Evolutionary conservation across 2,113 vertebrate species (phyloP).

Genomic region (Dicerorhinus sumatrensis): DNA sequence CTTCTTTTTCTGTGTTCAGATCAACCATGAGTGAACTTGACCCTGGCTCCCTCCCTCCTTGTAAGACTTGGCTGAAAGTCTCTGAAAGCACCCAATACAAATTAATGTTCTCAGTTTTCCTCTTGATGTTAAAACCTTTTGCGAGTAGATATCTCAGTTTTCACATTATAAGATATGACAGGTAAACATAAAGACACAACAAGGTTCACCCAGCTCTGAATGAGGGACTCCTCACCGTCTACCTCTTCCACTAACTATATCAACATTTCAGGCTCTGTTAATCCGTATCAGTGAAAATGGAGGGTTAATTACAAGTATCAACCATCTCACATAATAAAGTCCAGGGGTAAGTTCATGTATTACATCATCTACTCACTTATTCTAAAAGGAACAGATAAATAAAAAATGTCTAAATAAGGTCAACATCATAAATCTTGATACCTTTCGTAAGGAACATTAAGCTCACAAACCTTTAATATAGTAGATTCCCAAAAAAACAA

Average conservation of each 20-base stretch:
- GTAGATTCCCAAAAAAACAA: not conserved
- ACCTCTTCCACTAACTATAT: not conserved
- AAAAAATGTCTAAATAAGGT: slow-evolving; percentile 19
- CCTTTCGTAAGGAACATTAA: not conserved
- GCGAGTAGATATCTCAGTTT: not conserved
- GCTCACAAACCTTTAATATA: not conserved
- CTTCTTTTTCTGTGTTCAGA: not conserved
- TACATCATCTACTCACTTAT: not conserved
- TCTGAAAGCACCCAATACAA: not conserved
- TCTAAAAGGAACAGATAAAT: not conserved
- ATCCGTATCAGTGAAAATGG: not conserved
- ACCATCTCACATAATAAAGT: not conserved
- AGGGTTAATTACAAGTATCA: not conserved
- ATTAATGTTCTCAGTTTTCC: not conserved
- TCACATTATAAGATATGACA: not conserved
- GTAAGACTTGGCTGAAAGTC: not conserved
- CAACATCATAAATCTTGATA: not conserved
- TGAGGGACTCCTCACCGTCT: not conserved
- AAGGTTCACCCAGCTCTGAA: not conserved
- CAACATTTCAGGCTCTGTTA: not conserved
- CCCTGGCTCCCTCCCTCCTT: not conserved
- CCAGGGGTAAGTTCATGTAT: not conserved
- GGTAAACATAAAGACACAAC: not conserved
- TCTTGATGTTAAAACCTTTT: not conserved
- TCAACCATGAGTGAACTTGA: not conserved